A percentile compares a stretch with the other conserved stretches of the same genome.
phyloP scores from a whole-genome alignment of 2,797 vertebrate species.

The Threskiornis aethiopicus region DNA sequence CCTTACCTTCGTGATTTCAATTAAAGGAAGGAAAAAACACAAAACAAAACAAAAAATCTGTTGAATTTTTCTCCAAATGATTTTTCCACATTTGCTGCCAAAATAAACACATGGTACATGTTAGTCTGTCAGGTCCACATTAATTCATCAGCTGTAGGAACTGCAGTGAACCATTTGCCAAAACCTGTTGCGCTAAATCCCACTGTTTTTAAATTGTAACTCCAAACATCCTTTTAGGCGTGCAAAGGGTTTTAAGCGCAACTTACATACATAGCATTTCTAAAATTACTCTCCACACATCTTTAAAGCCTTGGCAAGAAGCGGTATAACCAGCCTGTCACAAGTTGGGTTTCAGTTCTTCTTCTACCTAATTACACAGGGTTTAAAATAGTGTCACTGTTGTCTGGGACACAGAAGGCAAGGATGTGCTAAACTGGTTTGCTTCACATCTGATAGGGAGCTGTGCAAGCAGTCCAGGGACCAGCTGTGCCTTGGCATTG shows the following conservation, averaged over 20 bases:
- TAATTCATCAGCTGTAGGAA: conserved; percentile 77
- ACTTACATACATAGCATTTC: conserved; percentile 50
- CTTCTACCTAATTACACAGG: not conserved
- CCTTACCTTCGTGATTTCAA: conserved; percentile 73
- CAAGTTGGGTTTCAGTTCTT: not conserved
- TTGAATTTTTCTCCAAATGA: conserved; percentile 77
- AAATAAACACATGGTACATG: conserved; percentile 78
- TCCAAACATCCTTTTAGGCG: conserved; percentile 78
- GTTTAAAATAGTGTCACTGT: not conserved
- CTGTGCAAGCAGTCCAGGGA: not conserved
- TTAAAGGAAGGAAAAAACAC: conserved; percentile 51
- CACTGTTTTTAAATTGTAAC: conserved; percentile 76
- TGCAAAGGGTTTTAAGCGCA: conserved; percentile 53
- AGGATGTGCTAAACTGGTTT: not conserved
- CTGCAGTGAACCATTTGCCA: conserved; percentile 71
- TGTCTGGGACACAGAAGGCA: not conserved
- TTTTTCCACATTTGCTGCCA: conserved; percentile 83
- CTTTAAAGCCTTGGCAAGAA: not conserved
- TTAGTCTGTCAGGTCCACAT: conserved; percentile 72
- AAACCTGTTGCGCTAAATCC: conserved; percentile 78
- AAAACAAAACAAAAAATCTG: conserved; percentile 52
- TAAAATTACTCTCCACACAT: not conserved
- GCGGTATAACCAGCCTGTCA: not conserved
- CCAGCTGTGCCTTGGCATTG: not conserved
- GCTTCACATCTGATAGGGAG: not conserved